Evolutionary conservation across 2,113 vertebrate species (phyloP).

Genomic region (Hylia prasina): DNA sequence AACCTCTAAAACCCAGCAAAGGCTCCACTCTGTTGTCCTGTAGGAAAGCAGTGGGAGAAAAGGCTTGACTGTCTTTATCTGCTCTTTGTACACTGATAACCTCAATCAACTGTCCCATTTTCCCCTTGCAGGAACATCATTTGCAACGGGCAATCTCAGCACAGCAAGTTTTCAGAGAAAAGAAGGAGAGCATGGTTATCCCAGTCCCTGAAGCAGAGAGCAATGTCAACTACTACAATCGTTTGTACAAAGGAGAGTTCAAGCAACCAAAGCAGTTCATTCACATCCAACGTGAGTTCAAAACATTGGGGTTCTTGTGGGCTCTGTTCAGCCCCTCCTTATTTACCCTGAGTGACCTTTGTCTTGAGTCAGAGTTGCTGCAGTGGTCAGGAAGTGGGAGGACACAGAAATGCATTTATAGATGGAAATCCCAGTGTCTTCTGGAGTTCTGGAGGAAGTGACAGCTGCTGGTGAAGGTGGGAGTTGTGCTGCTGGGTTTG

Average conservation of each 20-base stretch:
- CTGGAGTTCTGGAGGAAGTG: background rate
- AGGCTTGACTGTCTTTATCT: background rate
- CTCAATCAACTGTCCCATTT: background rate
- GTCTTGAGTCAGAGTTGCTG: background rate
- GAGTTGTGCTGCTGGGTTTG: background rate
- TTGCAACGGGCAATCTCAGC: conserved; percentile 93
- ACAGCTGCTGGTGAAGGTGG: background rate
- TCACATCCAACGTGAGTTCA: conserved; percentile 90
- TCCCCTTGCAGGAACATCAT: conserved; percentile 86
- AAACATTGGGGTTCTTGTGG: background rate
- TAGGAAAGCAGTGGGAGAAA: background rate
- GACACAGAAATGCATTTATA: background rate
- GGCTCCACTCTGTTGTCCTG: background rate
- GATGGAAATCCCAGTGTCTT: background rate
- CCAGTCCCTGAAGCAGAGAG: conserved; percentile 91
- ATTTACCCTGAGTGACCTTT: background rate
- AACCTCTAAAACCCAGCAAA: background rate
- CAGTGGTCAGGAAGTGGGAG: background rate
- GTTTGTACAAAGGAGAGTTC: conserved; percentile 90
- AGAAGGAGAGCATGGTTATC: conserved; percentile 95
- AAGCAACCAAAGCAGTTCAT: conserved; percentile 93
- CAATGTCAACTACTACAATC: conserved; percentile 90
- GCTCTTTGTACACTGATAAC: fast-evolving
- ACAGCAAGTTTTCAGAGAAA: conserved; percentile 92
- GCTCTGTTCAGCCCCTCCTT: background rate